Evolutionary conservation across 35 echinoderm and acorn worm species (phyloP).

Genomic region (Ophioderma brevispina): DNA sequence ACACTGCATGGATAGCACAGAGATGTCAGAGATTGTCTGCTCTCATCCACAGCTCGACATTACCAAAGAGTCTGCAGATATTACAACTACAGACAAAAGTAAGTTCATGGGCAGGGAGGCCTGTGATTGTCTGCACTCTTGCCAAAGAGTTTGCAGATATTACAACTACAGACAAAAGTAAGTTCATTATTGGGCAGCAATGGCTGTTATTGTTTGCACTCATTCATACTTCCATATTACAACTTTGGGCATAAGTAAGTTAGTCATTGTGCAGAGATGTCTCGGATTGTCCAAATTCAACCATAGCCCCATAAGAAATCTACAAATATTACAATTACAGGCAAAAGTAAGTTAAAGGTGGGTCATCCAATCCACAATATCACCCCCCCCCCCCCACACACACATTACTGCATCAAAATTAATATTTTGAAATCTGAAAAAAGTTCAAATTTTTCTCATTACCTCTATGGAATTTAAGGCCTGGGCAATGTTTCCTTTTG

Average conservation of each 20-base stretch:
- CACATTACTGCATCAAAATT: too few relatives aligned
- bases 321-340: slow-evolving; percentile 70
- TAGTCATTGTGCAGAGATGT: slow-evolving; percentile 68
- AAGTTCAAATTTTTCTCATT: too few relatives aligned
- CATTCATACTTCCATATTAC: not conserved
- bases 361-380: too few relatives aligned
- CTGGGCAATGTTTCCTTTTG: too few relatives aligned
- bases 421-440: too few relatives aligned
- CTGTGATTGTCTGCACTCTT: slow-evolving; percentile 73
- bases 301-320: slow-evolving; percentile 62
- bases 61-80: slow-evolving; percentile 75
- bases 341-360: slow-evolving; percentile 72
- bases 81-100: slow-evolving; percentile 85
- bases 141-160: slow-evolving; percentile 69
- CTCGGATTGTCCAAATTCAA: slow-evolving; percentile 69
- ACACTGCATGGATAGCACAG: slow-evolving; percentile 74
- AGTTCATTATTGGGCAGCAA: too few relatives aligned
- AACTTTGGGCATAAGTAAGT: not conserved
- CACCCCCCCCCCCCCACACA: not conserved
- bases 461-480: too few relatives aligned
- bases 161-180: slow-evolving; percentile 86
- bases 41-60: slow-evolving; percentile 61
- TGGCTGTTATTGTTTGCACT: not conserved
- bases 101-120: slow-evolving; percentile 71
- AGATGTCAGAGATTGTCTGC: slow-evolving; percentile 83